Percentiles rank a stretch among this genome's conserved stretches.
phyloP scores from a whole-genome alignment of 2,888 invertebrate genomes.

The Calliphora vomitoria region DNA sequence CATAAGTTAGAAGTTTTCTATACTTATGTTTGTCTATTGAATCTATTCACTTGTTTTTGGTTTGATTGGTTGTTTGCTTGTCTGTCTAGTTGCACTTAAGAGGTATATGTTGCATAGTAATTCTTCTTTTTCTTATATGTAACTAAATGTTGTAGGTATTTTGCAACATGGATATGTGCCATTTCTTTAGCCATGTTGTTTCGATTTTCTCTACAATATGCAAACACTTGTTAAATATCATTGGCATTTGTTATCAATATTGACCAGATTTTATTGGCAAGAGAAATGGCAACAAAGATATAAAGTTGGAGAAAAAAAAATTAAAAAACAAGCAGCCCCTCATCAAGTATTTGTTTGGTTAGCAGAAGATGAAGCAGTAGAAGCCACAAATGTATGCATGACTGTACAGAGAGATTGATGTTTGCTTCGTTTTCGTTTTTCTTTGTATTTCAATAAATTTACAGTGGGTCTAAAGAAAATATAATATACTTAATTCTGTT shows the following conservation, averaged over 20 bases:
- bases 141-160: neutral
- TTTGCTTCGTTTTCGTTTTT: constrained; percentile 33
- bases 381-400: constrained; percentile 65
- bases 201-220: constrained; percentile 56
- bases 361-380: constrained; percentile 9
- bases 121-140: neutral
- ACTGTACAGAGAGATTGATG: constrained; percentile 62
- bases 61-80: neutral
- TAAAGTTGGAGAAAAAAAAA: constrained; percentile 6
- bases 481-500: too few species aligned
- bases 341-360: constrained; percentile 51
- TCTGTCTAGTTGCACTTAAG: constrained; percentile 12
- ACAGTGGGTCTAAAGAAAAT: constrained; percentile 8
- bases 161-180: constrained; percentile 35
- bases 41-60: neutral
- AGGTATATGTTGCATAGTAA: constrained; percentile 19
- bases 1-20: constrained; percentile 40
- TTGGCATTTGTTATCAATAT: constrained; percentile 72
- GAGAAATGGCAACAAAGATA: constrained; percentile 47
- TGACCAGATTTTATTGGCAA: constrained; percentile 70
- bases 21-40: neutral
- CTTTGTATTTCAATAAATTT: neutral
- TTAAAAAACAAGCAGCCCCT: constrained; percentile 19
- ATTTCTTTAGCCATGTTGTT: constrained; percentile 37
- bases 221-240: constrained; percentile 72